A percentile compares a stretch with the other conserved stretches of the same genome.
Conservation (phyloP, 2,888 invertebrate species). For the Diadegma fenestrale region DNA sequence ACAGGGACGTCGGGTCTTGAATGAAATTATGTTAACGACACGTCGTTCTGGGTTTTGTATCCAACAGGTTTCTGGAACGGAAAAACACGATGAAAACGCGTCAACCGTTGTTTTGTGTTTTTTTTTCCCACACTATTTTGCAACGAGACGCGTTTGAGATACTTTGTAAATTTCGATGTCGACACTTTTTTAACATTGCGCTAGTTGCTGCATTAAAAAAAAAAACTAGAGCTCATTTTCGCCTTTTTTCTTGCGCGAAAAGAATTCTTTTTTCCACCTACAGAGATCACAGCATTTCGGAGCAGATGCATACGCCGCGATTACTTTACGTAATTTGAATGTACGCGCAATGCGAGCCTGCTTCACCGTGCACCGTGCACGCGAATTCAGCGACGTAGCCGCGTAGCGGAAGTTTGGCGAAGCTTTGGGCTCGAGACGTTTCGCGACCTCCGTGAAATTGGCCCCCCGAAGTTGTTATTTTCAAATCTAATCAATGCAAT, state of each 20-base stretch:
- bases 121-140: neutral
- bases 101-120: neutral
- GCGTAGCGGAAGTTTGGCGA: too few relatives aligned
- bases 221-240: too few relatives aligned
- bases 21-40: conserved; percentile 61
- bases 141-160: neutral
- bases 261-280: neutral
- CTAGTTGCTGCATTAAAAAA: neutral
- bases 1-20: conserved; percentile 29
- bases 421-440: too few relatives aligned
- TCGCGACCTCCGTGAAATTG: too few relatives aligned
- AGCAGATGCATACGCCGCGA: neutral
- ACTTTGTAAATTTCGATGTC: neutral
- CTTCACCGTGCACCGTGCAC: too few relatives aligned
- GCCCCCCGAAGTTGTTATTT: too few relatives aligned
- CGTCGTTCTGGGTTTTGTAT: conserved; percentile 30
- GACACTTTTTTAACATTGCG: neutral
- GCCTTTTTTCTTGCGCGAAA: too few relatives aligned
- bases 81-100: neutral
- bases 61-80: neutral
- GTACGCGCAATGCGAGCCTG: too few relatives aligned
- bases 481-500: too few relatives aligned
- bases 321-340: too few relatives aligned
- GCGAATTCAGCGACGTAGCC: too few relatives aligned
- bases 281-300: neutral